Evolutionary conservation across 1,140 invertebrate species (phyloP), one percentile per base, ranked within the genome.

Genomic region (Cydia fagiglandana): DNA sequence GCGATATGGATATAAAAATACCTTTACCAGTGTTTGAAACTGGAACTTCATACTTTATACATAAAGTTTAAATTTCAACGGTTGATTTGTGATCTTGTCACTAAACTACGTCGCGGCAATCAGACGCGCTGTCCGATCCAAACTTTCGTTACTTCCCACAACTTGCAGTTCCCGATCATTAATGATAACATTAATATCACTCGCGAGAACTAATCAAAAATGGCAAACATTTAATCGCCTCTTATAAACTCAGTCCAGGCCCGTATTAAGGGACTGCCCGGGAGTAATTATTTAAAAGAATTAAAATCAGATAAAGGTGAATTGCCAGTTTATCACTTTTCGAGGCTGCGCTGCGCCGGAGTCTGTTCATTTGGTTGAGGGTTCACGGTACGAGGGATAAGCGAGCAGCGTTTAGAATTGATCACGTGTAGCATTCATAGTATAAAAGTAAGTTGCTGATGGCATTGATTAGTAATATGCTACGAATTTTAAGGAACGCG

Each of bases 261-360:
- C 56, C 56, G 56, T 34, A 66, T 66, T 66, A 70, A 38, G 56
- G 66, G 6, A 17, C 66, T 70, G 66, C 2, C 30, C 34, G 34
- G 30, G 66, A 38, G 66, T 70, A 70, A 70, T 70, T 70, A 70
- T 70, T 70, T 70, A 70, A 70, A 70, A 70, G 66, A 70, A 70
- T 70, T 70, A 70, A 70, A 70, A 70, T 70, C 66, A 70, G 66
- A 70, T 70, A 70, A 70, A 70, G 66, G 38, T 13, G 30, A 17
- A 70, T 70, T 70, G 66, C 66, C 66, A 45, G 66, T 70, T 70
- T 70, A 70, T 70, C 66, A 70, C 66, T 70, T 70, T 70, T 70
- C n/a, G 34, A 70, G 66, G 66, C 34, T 70, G 34, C 66, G 66
- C 34, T 70, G 34, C 66, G 66, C 66, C 66, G 15, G 66, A 34